phyloP scores from a whole-genome alignment of 1,140 invertebrate species.

The Archivesica marissinica region DNA sequence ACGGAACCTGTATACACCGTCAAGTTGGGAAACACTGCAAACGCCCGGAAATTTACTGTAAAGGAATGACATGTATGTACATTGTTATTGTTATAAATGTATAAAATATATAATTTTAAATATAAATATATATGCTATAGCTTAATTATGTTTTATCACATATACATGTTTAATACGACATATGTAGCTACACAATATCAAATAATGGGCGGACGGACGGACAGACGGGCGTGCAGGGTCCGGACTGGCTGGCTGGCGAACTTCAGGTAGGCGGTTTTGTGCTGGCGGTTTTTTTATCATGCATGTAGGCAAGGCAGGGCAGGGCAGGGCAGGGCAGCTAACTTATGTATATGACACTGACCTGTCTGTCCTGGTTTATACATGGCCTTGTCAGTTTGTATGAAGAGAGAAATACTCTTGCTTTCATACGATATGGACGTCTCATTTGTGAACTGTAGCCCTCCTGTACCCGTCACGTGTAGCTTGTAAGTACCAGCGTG shows the following conservation, averaged over 20 bases:
- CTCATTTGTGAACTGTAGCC: conserved; percentile 70
- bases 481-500: conserved; percentile 68
- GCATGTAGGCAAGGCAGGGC: not conserved
- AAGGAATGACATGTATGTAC: conserved; percentile 59
- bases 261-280: too few species aligned
- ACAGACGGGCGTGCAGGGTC: too few species aligned
- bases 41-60: conserved; percentile 78
- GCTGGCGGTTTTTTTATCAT: too few species aligned
- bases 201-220: too few species aligned
- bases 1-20: conserved; percentile 71
- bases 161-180: too few species aligned
- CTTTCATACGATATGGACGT: conserved; percentile 67
- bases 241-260: too few species aligned
- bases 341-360: conserved; percentile 28
- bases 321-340: too few species aligned
- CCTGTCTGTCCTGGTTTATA: conserved; percentile 81
- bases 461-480: conserved; percentile 70
- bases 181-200: too few species aligned
- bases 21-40: conserved; percentile 77
- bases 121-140: too few species aligned
- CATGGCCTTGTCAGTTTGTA: conserved; percentile 81
- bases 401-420: conserved; percentile 75
- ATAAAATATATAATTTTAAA: too few species aligned
- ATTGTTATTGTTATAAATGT: too few species aligned
- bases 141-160: too few species aligned